phyloP scores from a whole-genome alignment of 2,888 invertebrate genomes.

The Netelia melanura region DNA sequence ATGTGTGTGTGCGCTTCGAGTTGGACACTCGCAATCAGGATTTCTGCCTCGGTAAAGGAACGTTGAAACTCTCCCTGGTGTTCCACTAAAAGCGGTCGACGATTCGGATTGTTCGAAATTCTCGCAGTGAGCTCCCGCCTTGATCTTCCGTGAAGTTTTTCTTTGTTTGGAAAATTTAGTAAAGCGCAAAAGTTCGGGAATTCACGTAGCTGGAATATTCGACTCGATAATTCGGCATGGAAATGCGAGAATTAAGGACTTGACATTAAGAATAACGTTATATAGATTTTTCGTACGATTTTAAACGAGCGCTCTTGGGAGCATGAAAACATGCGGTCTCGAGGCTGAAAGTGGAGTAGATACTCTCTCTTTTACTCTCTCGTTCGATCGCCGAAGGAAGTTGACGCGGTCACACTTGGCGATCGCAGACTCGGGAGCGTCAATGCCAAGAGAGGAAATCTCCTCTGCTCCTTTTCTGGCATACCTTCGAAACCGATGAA shows the following conservation, averaged over 20 bases:
- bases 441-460: slow-evolving; percentile 4
- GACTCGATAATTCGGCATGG: no score
- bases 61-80: no score
- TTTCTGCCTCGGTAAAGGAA: no score
- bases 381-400: not conserved
- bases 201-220: no score
- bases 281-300: not conserved
- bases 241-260: not conserved
- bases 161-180: no score
- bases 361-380: not conserved
- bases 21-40: no score
- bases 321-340: slow-evolving; percentile 4
- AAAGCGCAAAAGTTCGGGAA: no score
- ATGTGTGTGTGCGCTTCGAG: not conserved
- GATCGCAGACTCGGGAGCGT: slow-evolving; percentile 38
- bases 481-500: slow-evolving; percentile 42
- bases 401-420: slow-evolving; percentile 42
- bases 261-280: not conserved
- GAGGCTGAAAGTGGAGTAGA: not conserved
- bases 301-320: not conserved
- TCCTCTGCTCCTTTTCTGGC: slow-evolving; percentile 1
- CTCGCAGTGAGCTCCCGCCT: no score
- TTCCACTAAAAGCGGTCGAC: no score
- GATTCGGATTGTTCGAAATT: no score
- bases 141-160: no score